phyloP scores from a whole-genome alignment of 2,113 vertebrate species.

The Emydocephalus ijimae region DNA sequence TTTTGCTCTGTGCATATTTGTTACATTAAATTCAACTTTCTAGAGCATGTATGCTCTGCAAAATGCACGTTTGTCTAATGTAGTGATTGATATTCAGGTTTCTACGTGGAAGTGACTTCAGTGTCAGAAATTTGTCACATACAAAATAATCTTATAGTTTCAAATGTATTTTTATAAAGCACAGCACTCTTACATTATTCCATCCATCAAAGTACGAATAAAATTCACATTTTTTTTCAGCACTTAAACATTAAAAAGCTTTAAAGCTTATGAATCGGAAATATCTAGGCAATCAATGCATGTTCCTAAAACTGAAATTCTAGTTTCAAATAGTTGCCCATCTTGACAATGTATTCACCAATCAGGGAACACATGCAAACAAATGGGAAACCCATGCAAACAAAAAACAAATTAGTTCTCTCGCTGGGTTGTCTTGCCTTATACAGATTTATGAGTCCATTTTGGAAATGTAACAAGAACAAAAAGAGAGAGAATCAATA shows the following conservation, averaged over 20 bases:
- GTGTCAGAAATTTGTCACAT: conserved; percentile 3
- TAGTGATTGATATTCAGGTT: background rate
- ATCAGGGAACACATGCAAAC: conserved; percentile 33
- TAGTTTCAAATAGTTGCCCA: conserved; percentile 19
- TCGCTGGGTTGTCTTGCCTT: conserved; percentile 53
- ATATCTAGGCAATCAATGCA: conserved; percentile 18
- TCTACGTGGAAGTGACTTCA: background rate
- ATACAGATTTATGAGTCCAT: conserved; percentile 54
- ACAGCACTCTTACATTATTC: conserved; percentile 2
- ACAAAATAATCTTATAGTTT: background rate
- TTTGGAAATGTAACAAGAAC: conserved; percentile 50
- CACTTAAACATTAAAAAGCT: conserved; percentile 15
- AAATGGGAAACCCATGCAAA: conserved; percentile 53
- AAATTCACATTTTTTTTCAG: conserved; percentile 20
- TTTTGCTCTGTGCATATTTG: background rate
- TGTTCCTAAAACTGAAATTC: conserved; percentile 45
- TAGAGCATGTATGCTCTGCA: background rate
- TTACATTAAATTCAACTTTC: background rate
- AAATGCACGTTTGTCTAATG: background rate
- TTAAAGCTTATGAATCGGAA: conserved; percentile 19
- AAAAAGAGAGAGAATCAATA: conserved; percentile 45
- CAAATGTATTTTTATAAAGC: background rate
- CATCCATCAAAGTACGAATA: background rate
- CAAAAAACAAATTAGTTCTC: conserved; percentile 48
- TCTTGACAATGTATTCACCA: conserved; percentile 10